Conservation (phyloP, 2,797 vertebrate genomes). For the Aotus griseimembra region DNA sequence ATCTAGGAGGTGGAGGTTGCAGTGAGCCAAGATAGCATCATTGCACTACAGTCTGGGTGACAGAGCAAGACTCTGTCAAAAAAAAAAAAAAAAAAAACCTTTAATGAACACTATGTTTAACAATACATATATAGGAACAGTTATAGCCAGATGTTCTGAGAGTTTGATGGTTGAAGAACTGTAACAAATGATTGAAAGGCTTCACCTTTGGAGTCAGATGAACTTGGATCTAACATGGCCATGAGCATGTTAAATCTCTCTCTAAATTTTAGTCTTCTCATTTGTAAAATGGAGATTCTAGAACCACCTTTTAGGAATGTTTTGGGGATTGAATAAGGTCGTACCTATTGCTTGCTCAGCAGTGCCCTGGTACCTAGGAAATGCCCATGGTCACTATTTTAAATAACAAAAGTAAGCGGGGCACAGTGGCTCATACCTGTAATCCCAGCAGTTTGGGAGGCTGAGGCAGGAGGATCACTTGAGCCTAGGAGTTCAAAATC, state of each 20-base stretch:
- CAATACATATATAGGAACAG: no score
- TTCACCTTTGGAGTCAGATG: neutral
- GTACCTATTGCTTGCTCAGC: fast-evolving
- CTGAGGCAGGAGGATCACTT: no score
- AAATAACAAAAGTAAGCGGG: neutral
- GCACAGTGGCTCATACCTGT: no score
- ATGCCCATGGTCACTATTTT: fast-evolving
- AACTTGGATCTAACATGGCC: neutral
- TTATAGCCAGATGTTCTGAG: neutral
- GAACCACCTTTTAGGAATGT: neutral
- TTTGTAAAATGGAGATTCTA: neutral
- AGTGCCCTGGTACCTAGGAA: neutral
- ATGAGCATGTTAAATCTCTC: neutral
- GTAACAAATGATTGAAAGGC: fast-evolving
- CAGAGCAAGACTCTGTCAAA: no score
- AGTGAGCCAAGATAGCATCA: no score
- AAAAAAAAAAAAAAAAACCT: no score
- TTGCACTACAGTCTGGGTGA: no score
- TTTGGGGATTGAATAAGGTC: fast-evolving
- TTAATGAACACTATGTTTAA: neutral
- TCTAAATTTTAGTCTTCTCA: neutral
- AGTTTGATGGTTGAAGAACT: neutral
- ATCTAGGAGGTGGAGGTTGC: no score
- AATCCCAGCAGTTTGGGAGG: no score
- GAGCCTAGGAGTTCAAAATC: no score